phyloP scores from a whole-genome alignment of 2,113 vertebrate species.

The Muntiacus muntjak region DNA sequence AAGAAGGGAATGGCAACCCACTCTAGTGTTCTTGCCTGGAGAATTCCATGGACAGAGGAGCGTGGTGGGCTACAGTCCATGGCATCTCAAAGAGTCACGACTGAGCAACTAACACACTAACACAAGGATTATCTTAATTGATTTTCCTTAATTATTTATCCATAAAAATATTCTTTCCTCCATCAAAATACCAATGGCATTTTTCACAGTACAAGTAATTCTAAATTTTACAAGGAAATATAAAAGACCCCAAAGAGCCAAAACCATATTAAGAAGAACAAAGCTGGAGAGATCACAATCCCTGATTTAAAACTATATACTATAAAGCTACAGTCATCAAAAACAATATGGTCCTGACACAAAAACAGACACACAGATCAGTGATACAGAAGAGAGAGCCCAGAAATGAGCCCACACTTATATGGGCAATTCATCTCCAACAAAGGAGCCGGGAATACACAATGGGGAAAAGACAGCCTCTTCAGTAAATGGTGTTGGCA shows the following conservation, averaged over 20 bases:
- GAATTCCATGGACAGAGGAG: not conserved
- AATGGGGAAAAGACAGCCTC: not conserved
- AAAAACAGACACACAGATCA: not conserved
- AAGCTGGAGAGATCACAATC: not conserved
- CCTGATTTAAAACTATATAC: not conserved
- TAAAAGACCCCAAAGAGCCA: not conserved
- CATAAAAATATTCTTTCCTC: not conserved
- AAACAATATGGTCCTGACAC: not conserved
- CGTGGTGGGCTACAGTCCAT: not conserved
- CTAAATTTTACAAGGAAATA: not conserved
- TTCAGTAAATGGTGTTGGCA: not conserved
- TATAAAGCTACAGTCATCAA: not conserved
- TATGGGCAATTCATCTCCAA: not conserved
- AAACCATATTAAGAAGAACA: not conserved
- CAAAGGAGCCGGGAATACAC: not conserved
- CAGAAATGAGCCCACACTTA: not conserved
- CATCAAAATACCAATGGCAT: not conserved
- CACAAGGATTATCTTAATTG: not conserved
- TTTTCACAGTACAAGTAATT: not conserved
- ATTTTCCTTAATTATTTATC: not conserved
- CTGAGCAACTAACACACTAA: not conserved
- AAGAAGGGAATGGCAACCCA: not conserved
- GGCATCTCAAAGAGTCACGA: not conserved
- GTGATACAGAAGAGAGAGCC: not conserved
- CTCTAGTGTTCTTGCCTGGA: not conserved